phyloP scores from a whole-genome alignment of 2,113 vertebrate species.

The Cyprichromis sp. region DNA sequence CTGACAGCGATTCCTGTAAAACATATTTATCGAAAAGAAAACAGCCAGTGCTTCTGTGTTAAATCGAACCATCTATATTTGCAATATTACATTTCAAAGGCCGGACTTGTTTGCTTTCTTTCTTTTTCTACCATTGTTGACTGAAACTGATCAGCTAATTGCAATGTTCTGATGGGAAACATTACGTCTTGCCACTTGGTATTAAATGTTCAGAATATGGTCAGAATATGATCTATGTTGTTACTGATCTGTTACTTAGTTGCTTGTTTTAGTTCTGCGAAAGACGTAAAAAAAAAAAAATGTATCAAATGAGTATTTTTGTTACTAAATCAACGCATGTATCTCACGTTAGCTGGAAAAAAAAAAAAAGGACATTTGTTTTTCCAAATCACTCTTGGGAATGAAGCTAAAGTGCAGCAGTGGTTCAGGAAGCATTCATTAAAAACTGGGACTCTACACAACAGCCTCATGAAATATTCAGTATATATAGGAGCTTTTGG shows the following conservation, averaged over 20 bases:
- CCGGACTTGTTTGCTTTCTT: neutral
- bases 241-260: neutral
- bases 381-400: slow-evolving; percentile 12
- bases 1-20: neutral
- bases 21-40: neutral
- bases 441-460: slow-evolving; percentile 25
- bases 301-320: neutral
- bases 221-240: neutral
- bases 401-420: slow-evolving; percentile 10
- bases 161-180: neutral
- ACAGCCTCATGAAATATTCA: slow-evolving; percentile 54
- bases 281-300: neutral
- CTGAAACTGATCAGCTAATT: neutral
- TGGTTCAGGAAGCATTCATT: slow-evolving; percentile 34
- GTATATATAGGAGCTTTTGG: neutral
- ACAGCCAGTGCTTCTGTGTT: neutral
- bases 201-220: neutral
- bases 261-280: neutral
- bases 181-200: neutral
- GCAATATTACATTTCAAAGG: neutral
- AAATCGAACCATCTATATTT: neutral
- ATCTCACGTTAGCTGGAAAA: neutral
- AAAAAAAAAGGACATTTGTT: neutral
- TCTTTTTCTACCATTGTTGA: neutral
- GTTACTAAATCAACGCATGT: neutral